phyloP scores from a whole-genome alignment of 2,888 invertebrate genomes.

The Lutraria lutraria region DNA sequence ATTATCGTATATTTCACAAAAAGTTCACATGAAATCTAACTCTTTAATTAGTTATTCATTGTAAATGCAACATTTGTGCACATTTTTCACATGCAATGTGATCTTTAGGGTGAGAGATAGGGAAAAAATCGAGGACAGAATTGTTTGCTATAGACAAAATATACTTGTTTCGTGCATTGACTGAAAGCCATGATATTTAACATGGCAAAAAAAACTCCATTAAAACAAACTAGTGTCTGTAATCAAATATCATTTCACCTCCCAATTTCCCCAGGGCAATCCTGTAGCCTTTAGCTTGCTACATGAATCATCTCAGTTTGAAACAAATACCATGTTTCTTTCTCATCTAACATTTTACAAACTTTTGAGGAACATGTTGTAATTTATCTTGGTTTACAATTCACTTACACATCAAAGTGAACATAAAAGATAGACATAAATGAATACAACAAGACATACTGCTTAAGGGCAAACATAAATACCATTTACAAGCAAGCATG shows the following conservation, averaged over 20 bases:
- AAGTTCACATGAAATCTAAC: constrained; percentile 28
- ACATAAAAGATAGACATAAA: not conserved
- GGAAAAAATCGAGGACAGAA: not conserved
- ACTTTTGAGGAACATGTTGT: constrained; percentile 9
- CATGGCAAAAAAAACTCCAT: not conserved
- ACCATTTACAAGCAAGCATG: not conserved
- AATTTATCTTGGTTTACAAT: not conserved
- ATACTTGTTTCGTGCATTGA: not conserved
- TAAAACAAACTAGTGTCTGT: not conserved
- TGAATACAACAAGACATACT: not conserved
- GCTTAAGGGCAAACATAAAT: constrained; percentile 6
- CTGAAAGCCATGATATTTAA: not conserved
- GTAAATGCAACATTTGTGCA: constrained; percentile 34
- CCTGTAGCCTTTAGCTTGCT: not conserved
- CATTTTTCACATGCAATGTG: constrained; percentile 23
- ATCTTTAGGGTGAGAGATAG: not conserved
- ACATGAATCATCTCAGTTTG: not conserved
- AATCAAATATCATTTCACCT: constrained; percentile 24
- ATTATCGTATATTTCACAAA: constrained; percentile 3
- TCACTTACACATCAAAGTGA: constrained; percentile 2
- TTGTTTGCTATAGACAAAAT: not conserved
- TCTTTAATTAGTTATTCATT: constrained; percentile 25
- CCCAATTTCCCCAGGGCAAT: not conserved
- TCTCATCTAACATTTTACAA: constrained; percentile 10
- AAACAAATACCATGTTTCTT: not conserved